These are phyloP conservation scores for Acrossocheilus wenchowensis DNA, from an alignment of 2,797 vertebrate genomes.

Conservation along the genomic window DNA sequence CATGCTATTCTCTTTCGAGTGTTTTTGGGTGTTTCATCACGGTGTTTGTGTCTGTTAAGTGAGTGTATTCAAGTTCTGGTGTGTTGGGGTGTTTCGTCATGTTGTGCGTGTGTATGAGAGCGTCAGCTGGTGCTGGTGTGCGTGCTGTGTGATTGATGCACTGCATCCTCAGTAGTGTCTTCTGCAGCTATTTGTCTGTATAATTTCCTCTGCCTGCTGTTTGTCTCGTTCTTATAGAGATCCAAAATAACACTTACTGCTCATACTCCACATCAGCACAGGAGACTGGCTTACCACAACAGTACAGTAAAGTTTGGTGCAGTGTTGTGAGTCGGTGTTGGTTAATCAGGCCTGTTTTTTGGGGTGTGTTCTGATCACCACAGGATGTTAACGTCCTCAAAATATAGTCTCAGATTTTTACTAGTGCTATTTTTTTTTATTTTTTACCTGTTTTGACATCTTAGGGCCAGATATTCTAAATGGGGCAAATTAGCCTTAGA, in stretches of 20 bases:
- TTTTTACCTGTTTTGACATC: neutral
- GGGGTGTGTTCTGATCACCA: neutral
- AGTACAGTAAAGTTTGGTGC: neutral
- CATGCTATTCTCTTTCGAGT: neutral
- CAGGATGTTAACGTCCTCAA: neutral
- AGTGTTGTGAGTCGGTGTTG: neutral
- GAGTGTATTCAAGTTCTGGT: constrained; percentile 1
- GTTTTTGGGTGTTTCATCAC: neutral
- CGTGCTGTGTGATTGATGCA: constrained; percentile 61
- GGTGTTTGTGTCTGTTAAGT: neutral
- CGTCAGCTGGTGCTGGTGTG: neutral
- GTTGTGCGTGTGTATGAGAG: constrained; percentile 20
- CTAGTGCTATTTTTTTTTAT: neutral
- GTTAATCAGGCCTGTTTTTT: neutral
- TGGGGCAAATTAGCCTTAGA: too few relatives aligned
- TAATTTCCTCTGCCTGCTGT: constrained; percentile 58
- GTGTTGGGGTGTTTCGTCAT: neutral
- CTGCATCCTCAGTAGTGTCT: constrained; percentile 56
- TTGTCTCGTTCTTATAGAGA: neutral
- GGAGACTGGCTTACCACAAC: neutral
- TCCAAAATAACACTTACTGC: constrained; percentile 4
- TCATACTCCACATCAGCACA: neutral
- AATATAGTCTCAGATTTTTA: neutral
- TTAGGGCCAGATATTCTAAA: neutral
- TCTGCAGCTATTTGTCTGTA: constrained; percentile 55